These are phyloP conservation scores for Tetramorium simillimum DNA, from an alignment of 1,140 invertebrate genomes.

Conservation along the genomic window DNA sequence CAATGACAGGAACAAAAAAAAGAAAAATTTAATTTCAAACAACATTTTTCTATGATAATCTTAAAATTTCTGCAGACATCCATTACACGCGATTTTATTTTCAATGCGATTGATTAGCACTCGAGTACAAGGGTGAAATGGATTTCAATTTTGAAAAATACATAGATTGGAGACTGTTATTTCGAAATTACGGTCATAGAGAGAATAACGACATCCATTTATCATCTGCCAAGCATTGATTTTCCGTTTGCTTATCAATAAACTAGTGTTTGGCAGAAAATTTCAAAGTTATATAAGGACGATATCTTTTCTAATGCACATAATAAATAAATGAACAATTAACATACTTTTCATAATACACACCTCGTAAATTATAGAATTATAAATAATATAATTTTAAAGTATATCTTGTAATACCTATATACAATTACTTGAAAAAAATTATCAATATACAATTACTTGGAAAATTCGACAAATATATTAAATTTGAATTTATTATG, in stretches of 20 bases:
- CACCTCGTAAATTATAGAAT: background rate
- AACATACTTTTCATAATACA: background rate
- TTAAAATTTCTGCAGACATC: background rate
- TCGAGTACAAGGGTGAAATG: background rate
- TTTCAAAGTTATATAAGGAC: background rate
- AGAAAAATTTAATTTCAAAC: background rate
- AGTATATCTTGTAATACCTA: background rate
- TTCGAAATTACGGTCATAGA: background rate
- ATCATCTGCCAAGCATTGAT: slow-evolving; percentile 1
- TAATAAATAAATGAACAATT: background rate
- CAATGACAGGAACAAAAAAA: background rate
- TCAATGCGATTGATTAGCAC: background rate
- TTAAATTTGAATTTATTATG: background rate
- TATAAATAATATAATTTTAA: background rate
- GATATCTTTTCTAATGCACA: background rate
- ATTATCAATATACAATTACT: background rate
- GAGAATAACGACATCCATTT: background rate
- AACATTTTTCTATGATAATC: background rate
- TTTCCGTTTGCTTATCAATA: background rate
- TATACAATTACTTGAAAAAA: background rate
- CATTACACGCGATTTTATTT: background rate
- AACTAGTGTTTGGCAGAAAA: background rate
- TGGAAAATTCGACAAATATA: background rate
- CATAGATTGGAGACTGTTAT: background rate
- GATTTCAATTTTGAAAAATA: slow-evolving; percentile 19